A percentile compares a stretch with the other conserved stretches of the same genome.
Evolutionary conservation across 2,888 invertebrate species (phyloP).

Genomic region (Seladonia tumulorum): DNA sequence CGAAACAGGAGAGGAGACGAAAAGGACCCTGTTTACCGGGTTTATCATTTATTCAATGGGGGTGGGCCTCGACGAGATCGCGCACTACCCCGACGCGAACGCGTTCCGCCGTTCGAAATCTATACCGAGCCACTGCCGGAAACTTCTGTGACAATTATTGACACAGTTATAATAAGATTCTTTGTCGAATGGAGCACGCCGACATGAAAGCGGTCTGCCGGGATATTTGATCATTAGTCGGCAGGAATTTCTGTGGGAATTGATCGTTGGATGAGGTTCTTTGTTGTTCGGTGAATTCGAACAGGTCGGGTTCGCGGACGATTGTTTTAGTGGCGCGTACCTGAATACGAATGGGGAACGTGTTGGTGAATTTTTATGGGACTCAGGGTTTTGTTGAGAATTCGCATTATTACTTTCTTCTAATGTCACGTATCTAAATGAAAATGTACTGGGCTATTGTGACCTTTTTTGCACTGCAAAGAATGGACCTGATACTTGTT

Average conservation of each 20-base stretch:
- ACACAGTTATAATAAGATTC: constrained; percentile 18
- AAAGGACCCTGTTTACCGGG: constrained; percentile 54
- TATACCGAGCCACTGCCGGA: not conserved
- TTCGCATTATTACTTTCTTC: not conserved
- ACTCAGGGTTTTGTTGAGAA: not conserved
- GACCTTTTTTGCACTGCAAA: not conserved
- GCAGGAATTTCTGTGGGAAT: constrained; percentile 2
- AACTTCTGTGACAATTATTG: constrained; percentile 36
- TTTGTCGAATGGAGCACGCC: constrained; percentile 2
- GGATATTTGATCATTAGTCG: constrained; percentile 9
- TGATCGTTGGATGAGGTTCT: not conserved
- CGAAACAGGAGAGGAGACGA: constrained; percentile 35
- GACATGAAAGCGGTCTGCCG: constrained; percentile 13
- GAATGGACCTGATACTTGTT: not conserved
- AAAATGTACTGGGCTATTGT: not conserved
- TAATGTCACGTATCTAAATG: not conserved
- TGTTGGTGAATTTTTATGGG: not conserved
- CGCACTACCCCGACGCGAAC: constrained; percentile 35
- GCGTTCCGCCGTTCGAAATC: constrained; percentile 23
- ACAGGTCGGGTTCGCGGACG: not conserved
- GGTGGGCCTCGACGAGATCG: constrained; percentile 29
- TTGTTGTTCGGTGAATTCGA: not conserved
- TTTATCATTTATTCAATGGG: constrained; percentile 64
- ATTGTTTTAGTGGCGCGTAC: not conserved
- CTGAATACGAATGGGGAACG: not conserved